Percentiles rank a stretch among this genome's conserved stretches.
Conservation (phyloP, 2,888 invertebrate genomes). For the Geotrupes spiniger region DNA sequence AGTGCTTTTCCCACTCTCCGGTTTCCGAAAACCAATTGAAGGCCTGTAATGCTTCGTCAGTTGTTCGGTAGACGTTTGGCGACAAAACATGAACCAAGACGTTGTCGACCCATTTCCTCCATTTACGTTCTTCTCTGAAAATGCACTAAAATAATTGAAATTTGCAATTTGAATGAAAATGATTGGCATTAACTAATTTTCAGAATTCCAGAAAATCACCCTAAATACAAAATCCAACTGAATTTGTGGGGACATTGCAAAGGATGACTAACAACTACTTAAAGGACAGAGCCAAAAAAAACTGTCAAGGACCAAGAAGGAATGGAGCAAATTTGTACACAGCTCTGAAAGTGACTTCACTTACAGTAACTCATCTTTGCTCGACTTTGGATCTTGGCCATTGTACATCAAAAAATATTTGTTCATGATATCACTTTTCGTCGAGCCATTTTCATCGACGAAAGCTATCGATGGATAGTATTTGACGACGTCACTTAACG, state of each 20-base stretch:
- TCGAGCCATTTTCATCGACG: constrained; percentile 65
- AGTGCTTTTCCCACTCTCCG: constrained; percentile 89
- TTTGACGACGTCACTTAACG: constrained; percentile 67
- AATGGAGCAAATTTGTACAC: too few species aligned
- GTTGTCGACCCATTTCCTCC: constrained; percentile 94
- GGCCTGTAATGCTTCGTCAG: constrained; percentile 81
- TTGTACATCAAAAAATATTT: constrained; percentile 86
- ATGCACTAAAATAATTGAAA: background rate
- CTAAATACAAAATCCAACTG: too few species aligned
- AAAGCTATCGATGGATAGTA: constrained; percentile 74
- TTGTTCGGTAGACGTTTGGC: constrained; percentile 92
- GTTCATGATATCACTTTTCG: constrained; percentile 75
- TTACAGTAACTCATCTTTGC: constrained; percentile 55
- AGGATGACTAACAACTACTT: too few species aligned
- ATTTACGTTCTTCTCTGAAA: constrained; percentile 84
- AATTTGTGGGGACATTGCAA: too few species aligned
- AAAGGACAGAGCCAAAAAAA: too few species aligned
- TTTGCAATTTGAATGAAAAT: too few species aligned
- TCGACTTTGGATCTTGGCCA: constrained; percentile 46
- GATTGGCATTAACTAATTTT: too few species aligned
- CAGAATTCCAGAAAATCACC: too few species aligned
- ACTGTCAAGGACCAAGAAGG: too few species aligned
- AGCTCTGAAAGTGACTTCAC: too few species aligned
- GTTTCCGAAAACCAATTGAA: constrained; percentile 92
- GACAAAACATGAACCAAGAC: constrained; percentile 90